These are phyloP conservation scores for Subacronicta megacephala DNA, from an alignment of 2,888 invertebrate genomes.

Conservation along the genomic window DNA sequence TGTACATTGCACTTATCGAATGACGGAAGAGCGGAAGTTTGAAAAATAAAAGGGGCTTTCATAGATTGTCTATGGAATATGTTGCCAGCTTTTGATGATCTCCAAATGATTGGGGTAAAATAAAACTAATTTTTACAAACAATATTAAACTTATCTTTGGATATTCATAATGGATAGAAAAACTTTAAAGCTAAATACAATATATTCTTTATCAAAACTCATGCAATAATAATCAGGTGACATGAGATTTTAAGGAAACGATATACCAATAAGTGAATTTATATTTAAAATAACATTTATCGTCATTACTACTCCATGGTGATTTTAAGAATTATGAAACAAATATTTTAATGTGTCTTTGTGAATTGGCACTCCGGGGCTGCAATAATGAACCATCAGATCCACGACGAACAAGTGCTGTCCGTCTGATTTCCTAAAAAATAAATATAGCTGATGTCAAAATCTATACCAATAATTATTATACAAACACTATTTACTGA, in stretches of 20 bases:
- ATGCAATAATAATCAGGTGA: too few relatives aligned
- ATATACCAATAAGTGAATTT: not conserved
- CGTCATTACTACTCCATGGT: not conserved
- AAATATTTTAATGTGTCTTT: conserved; percentile 83
- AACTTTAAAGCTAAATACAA: too few relatives aligned
- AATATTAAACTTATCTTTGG: too few relatives aligned
- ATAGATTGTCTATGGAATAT: conserved; percentile 61
- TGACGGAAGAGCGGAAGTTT: conserved; percentile 48
- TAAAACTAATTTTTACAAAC: not conserved
- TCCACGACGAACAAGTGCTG: conserved; percentile 80
- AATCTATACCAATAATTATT: too few relatives aligned
- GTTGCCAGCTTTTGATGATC: conserved; percentile 38
- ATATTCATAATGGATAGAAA: too few relatives aligned
- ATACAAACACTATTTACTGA: conserved; percentile 2
- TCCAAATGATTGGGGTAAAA: conserved; percentile 23
- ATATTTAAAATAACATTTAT: not conserved
- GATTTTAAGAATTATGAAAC: conserved; percentile 63
- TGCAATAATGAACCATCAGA: conserved; percentile 84
- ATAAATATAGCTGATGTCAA: not conserved
- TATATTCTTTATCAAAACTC: too few relatives aligned
- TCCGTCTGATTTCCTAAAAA: conserved; percentile 76
- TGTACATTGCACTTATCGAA: conserved; percentile 47
- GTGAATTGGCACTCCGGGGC: conserved; percentile 67
- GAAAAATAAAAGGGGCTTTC: conserved; percentile 34
- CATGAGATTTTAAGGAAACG: too few relatives aligned